Percentiles rank a stretch among this genome's conserved stretches.
These are phyloP conservation scores for Noctua comes DNA, from an alignment of 2,888 invertebrate genomes.

Conservation along the genomic window DNA sequence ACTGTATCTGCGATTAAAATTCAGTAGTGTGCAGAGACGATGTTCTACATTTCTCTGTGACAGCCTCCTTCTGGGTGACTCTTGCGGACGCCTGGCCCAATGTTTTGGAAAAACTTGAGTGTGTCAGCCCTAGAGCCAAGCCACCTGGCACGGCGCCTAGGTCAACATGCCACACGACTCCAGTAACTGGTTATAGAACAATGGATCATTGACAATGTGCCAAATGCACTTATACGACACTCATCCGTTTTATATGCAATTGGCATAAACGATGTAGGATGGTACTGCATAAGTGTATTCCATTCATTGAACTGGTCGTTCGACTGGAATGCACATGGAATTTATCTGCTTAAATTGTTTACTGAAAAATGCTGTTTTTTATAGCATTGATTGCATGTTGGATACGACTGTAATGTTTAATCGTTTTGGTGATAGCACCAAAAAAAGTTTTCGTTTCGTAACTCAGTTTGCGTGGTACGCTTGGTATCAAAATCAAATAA, in stretches of 20 bases:
- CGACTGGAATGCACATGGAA: neutral
- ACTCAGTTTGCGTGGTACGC: slow-evolving; percentile 18
- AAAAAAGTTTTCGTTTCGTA: slow-evolving; percentile 24
- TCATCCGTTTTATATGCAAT: slow-evolving; percentile 33
- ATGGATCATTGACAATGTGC: slow-evolving; percentile 61
- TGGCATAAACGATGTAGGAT: slow-evolving; percentile 22
- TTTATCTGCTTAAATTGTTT: too few species aligned
- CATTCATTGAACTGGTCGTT: slow-evolving; percentile 23
- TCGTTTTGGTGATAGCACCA: neutral
- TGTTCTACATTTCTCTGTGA: neutral
- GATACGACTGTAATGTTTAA: neutral
- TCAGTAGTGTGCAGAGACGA: neutral
- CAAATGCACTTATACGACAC: slow-evolving; percentile 51
- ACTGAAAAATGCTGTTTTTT: neutral
- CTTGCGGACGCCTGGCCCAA: neutral
- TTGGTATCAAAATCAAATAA: slow-evolving; percentile 8
- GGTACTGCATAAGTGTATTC: slow-evolving; percentile 15
- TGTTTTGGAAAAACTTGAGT: slow-evolving; percentile 12
- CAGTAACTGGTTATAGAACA: slow-evolving; percentile 59
- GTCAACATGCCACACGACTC: slow-evolving; percentile 62
- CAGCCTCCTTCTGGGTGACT: neutral
- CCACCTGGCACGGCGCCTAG: slow-evolving; percentile 71
- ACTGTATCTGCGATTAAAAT: slow-evolving; percentile 5
- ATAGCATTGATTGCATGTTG: neutral
- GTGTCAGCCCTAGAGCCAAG: slow-evolving; percentile 49